These are phyloP conservation scores for Paramormyrops kingsleyae DNA, from an alignment of 2,113 vertebrate species.

Conservation along the genomic window DNA sequence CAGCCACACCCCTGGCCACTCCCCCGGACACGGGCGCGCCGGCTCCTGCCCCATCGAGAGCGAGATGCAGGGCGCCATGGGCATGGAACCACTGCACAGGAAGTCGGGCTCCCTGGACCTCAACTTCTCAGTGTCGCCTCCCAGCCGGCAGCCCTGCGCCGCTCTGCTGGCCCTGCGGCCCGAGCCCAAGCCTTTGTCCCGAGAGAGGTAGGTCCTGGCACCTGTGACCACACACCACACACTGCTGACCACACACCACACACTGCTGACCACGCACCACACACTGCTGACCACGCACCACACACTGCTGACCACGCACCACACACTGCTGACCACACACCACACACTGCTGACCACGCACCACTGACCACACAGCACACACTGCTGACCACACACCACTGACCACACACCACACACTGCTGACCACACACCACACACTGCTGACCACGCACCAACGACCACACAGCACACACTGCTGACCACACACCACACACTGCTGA, in stretches of 20 bases:
- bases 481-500: too few relatives aligned
- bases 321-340: neutral
- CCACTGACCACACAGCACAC: neutral
- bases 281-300: neutral
- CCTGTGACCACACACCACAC: neutral
- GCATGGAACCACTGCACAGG: slow-evolving; percentile 88
- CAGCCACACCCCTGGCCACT: neutral
- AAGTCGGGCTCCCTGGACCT: slow-evolving; percentile 95
- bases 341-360: neutral
- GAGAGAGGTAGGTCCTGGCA: slow-evolving; percentile 76
- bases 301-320: neutral
- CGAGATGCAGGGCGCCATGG: slow-evolving; percentile 87
- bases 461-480: neutral
- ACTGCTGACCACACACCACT: neutral
- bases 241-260: neutral
- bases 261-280: too few relatives aligned
- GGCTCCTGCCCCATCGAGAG: slow-evolving; percentile 94
- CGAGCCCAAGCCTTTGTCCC: slow-evolving; percentile 82
- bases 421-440: neutral
- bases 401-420: neutral
- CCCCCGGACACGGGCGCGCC: slow-evolving; percentile 67
- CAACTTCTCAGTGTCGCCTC: slow-evolving; percentile 82
- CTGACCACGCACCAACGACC: too few relatives aligned
- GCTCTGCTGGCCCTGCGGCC: slow-evolving; percentile 74
- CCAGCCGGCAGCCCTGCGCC: slow-evolving; percentile 67